Conservation (phyloP, 2,113 vertebrate species). For the Protobothrops flavoviridis region DNA sequence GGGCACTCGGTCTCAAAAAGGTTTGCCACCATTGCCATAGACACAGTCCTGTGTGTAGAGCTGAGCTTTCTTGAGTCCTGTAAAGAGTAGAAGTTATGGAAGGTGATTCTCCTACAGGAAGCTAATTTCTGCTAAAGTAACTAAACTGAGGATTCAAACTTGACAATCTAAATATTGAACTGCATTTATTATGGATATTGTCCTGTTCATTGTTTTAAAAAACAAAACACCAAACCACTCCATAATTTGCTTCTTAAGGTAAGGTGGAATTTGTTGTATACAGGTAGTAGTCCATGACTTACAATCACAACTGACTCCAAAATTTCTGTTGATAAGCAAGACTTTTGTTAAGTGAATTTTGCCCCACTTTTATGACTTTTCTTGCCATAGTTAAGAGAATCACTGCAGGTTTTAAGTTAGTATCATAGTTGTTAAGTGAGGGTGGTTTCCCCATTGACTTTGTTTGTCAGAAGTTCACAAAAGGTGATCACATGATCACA, state of each 20-base stretch:
- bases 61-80: background rate
- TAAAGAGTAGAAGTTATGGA: background rate
- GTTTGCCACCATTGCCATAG: no score
- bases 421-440: background rate
- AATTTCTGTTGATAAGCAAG: background rate
- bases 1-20: no score
- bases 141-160: background rate
- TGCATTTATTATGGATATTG: background rate
- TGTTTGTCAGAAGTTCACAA: no score
- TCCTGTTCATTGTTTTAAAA: background rate
- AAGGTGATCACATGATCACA: no score
- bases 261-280: background rate
- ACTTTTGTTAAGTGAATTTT: background rate
- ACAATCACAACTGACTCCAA: no score
- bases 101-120: slow-evolving; percentile 3
- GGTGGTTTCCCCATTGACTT: background rate
- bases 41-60: background rate
- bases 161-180: background rate
- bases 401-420: background rate
- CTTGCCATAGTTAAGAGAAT: background rate
- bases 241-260: background rate
- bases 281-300: background rate
- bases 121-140: background rate
- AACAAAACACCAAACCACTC: background rate
- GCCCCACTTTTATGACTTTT: background rate